phyloP scores from a whole-genome alignment of 2,113 vertebrate genomes.

The Perca schrenkii region DNA sequence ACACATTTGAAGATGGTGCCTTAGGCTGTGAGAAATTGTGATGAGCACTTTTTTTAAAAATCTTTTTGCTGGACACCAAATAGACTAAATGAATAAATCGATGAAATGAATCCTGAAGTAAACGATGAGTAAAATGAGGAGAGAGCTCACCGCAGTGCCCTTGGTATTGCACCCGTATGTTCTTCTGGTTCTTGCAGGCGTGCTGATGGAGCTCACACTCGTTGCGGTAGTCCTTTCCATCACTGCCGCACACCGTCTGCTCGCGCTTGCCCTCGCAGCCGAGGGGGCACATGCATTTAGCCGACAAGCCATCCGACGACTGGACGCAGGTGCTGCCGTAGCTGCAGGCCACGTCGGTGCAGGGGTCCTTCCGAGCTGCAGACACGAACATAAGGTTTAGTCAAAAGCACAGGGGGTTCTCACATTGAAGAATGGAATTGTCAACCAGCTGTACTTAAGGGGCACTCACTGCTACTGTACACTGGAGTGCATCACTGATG shows the following conservation, averaged over 20 bases:
- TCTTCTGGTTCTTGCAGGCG: constrained; percentile 91
- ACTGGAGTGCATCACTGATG: constrained; percentile 52
- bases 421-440: constrained; percentile 24
- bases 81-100: not conserved
- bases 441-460: constrained; percentile 21
- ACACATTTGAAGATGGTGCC: not conserved
- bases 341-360: constrained; percentile 90
- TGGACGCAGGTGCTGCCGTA: constrained; percentile 94
- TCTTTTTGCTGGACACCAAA: not conserved
- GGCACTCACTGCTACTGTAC: constrained; percentile 38
- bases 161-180: constrained; percentile 89
- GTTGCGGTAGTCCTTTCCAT: constrained; percentile 91
- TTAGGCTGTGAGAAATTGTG: not conserved
- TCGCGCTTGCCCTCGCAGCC: constrained; percentile 81
- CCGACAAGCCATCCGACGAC: constrained; percentile 88
- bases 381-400: constrained; percentile 32
- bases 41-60: no score
- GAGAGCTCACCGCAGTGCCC: constrained; percentile 91
- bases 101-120: not conserved
- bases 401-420: constrained; percentile 25
- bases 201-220: constrained; percentile 91
- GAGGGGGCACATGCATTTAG: constrained; percentile 91
- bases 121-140: not conserved
- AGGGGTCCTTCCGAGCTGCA: constrained; percentile 93
- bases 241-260: constrained; percentile 90